Evolutionary conservation across 1,140 invertebrate genomes (phyloP).

Genomic region (Drosophila malerkotliana): DNA sequence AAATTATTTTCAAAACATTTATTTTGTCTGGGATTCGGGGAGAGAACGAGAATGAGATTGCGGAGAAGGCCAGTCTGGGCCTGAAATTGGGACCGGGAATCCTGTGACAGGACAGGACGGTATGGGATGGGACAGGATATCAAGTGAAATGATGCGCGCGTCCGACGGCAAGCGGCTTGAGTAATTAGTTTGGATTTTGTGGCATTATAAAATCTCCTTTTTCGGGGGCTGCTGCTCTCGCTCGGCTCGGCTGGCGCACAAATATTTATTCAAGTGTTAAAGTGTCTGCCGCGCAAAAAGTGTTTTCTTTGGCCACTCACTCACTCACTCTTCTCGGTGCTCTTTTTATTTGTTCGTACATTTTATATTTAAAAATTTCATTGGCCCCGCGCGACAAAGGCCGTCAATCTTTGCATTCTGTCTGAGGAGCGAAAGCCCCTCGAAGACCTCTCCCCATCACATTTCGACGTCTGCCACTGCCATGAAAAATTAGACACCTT

Average conservation of each 20-base stretch:
- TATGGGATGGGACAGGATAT: conserved; percentile 53
- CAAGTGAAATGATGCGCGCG: conserved; percentile 82
- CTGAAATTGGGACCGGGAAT: conserved; percentile 41
- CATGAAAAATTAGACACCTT: conserved; percentile 83
- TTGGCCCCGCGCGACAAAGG: conserved; percentile 66
- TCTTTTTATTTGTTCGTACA: conserved; percentile 33
- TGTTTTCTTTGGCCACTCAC: conserved; percentile 57
- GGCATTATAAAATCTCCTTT: conserved; percentile 80
- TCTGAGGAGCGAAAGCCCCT: conserved; percentile 8
- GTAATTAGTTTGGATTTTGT: conserved; percentile 83
- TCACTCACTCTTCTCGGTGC: conserved; percentile 29
- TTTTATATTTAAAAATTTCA: conserved; percentile 73
- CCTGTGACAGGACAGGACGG: conserved; percentile 70
- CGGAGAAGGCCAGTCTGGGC: conserved; percentile 51
- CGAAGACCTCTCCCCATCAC: not conserved
- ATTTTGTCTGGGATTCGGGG: conserved; percentile 58
- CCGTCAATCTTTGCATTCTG: conserved; percentile 66
- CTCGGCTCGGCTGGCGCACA: conserved; percentile 55
- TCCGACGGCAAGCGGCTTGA: conserved; percentile 69
- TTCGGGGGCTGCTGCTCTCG: conserved; percentile 26
- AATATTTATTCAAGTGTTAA: conserved; percentile 84
- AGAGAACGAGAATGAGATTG: not conserved
- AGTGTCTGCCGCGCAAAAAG: conserved; percentile 75
- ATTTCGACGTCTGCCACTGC: conserved; percentile 30
- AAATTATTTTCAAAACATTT: conserved; percentile 80